A percentile compares a stretch with the other conserved stretches of the same genome.
Conservation (phyloP, 1,140 invertebrate genomes). For the Homalodisca vitripennis region DNA sequence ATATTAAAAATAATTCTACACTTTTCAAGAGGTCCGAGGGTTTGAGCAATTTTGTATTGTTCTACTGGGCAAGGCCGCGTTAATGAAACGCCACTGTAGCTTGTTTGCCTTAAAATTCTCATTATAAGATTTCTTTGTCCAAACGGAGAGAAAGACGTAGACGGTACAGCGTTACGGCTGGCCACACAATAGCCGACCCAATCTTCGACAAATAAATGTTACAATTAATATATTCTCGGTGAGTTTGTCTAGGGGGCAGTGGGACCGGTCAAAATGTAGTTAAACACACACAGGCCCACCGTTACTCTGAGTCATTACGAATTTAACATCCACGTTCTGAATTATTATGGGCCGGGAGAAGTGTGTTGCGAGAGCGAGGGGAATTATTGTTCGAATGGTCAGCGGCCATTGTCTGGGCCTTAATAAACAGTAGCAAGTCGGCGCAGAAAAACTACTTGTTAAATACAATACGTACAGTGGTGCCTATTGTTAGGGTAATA, state of each 20-base stretch:
- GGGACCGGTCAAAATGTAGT: slow-evolving; percentile 16
- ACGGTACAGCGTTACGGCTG: not conserved
- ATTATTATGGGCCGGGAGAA: slow-evolving; percentile 5
- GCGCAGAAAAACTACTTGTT: slow-evolving; percentile 24
- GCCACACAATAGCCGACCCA: slow-evolving; percentile 5
- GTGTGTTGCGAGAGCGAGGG: not conserved
- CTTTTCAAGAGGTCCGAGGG: no score
- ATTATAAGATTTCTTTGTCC: slow-evolving; percentile 20
- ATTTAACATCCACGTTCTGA: slow-evolving; percentile 23
- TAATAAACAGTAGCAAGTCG: slow-evolving; percentile 24
- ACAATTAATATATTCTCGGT: slow-evolving; percentile 18
- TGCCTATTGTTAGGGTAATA: slow-evolving; percentile 17
- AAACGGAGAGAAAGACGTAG: not conserved
- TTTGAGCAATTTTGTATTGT: no score
- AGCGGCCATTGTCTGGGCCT: slow-evolving; percentile 20
- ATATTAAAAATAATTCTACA: no score
- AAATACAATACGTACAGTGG: slow-evolving; percentile 23
- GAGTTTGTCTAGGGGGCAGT: not conserved
- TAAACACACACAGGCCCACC: not conserved
- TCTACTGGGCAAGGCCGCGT: no score
- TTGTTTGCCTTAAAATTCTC: not conserved
- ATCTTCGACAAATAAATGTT: slow-evolving; percentile 24
- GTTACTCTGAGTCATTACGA: slow-evolving; percentile 13
- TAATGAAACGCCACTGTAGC: not conserved
- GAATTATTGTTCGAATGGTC: slow-evolving; percentile 26